Evolutionary conservation across 1,140 invertebrate species (phyloP), one percentile per base, ranked within the genome.

Genomic region (Bicyclus anynana): DNA sequence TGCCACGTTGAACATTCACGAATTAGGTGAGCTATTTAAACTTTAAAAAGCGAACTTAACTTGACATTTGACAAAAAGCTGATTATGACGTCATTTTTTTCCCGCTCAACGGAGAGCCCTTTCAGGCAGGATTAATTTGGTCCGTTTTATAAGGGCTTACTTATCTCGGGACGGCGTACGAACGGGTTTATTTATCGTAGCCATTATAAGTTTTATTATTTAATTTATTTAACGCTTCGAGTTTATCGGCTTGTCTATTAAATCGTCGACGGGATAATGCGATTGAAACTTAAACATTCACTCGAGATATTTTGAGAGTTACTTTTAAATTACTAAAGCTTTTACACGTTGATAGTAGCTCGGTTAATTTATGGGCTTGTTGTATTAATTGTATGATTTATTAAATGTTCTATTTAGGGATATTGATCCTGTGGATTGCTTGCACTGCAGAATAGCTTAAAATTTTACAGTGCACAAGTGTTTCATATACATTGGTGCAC

Each of bases 161-260:
- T 85, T 86, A 87, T 87, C 84, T 84, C 75, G 69, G 57, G 64
- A 61, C 59, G 38, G 68, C 77, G 78, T 76, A 79, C 72, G 63
- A 80, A 77, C 80, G 74, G 71, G 82, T 85, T 47, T 81, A 83
- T 87, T 87, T 87, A 87, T 87, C 81, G 80, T 59, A 52, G 56
- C 81, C 81, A 88, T 88, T 88, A 88, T 86, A 80, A 76, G 73
- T 86, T 88, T 87, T 87, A 87, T 87, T 87, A 86, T 87, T 87
- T 86, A 87, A 87, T 87, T 87, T 87, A 86, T 87, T 86, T 85
- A 85, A 85, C 80, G 75, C 81, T 74, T 72, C 64, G 69, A 65
- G 67, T 73, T 87, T 85, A 85, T 81, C 77, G 71, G 75, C 75
- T 80, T 80, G 83, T 83, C 83, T 85, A 86, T 87, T 84, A 84